phyloP scores from a whole-genome alignment of 1,140 invertebrate species.

The Drosophila azteca region DNA sequence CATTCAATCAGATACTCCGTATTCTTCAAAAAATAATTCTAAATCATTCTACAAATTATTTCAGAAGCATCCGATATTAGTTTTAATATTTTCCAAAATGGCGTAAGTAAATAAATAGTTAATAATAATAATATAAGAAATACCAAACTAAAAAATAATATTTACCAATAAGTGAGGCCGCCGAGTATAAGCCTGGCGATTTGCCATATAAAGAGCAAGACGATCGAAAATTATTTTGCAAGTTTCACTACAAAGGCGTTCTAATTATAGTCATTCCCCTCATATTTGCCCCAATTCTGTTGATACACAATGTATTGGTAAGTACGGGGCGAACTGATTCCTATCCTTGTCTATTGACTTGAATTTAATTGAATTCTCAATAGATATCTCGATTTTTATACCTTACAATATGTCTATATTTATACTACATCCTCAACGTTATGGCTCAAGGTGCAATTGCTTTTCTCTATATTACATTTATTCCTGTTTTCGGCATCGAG shows the following conservation, averaged over 20 bases:
- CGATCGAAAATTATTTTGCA: conserved; percentile 47
- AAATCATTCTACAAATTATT: too few relatives aligned
- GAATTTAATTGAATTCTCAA: neutral
- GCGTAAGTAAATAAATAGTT: conserved; percentile 14
- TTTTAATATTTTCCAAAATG: too few relatives aligned
- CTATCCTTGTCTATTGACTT: neutral
- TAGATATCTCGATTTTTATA: conserved; percentile 47
- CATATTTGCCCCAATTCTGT: conserved; percentile 35
- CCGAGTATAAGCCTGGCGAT: conserved; percentile 51
- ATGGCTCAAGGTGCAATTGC: conserved; percentile 48
- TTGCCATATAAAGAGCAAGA: conserved; percentile 35
- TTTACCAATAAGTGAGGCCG: conserved; percentile 3
- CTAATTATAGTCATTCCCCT: conserved; percentile 48
- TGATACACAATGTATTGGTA: conserved; percentile 21
- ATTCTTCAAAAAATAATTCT: too few relatives aligned
- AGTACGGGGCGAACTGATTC: neutral
- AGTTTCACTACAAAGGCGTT: conserved; percentile 60
- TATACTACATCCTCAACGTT: conserved; percentile 54
- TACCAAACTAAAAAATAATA: too few relatives aligned
- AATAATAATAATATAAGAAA: too few relatives aligned
- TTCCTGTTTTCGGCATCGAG: conserved; percentile 43
- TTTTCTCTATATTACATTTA: conserved; percentile 48
- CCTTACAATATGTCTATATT: conserved; percentile 30
- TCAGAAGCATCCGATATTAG: too few relatives aligned
- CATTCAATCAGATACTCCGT: too few relatives aligned